Percentiles rank a stretch among this genome's conserved stretches.
phyloP scores from a whole-genome alignment of 1,140 invertebrate species.

The Drosophila persimilis region DNA sequence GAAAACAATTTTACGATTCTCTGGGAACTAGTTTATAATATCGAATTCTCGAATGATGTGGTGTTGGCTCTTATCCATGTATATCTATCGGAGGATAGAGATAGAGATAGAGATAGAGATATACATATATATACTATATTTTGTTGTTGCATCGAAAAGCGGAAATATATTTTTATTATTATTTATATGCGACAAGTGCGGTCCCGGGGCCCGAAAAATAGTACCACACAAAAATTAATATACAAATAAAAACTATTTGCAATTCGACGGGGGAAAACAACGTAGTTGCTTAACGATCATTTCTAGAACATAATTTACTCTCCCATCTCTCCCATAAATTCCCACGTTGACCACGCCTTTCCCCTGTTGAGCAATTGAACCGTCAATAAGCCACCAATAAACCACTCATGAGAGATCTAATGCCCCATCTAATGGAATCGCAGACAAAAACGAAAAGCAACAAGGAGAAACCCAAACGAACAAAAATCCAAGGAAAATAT shows the following conservation, averaged over 20 bases:
- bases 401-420: conserved; percentile 31
- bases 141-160: conserved; percentile 46
- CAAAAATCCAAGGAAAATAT: conserved; percentile 40
- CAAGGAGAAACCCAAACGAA: conserved; percentile 24
- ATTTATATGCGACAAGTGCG: conserved; percentile 69
- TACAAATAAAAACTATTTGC: conserved; percentile 23
- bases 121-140: conserved; percentile 19
- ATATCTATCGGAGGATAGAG: conserved; percentile 8
- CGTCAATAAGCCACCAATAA: conserved; percentile 14
- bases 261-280: background rate
- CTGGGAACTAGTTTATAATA: conserved; percentile 67
- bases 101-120: conserved; percentile 7
- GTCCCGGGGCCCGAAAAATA: conserved; percentile 6
- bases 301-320: background rate
- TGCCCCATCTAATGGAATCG: conserved; percentile 37
- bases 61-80: conserved; percentile 60
- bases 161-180: conserved; percentile 67
- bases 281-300: conserved; percentile 29
- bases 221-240: conserved; percentile 27
- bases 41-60: conserved; percentile 47
- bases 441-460: conserved; percentile 16
- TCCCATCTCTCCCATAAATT: background rate
- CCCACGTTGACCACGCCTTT: conserved; percentile 29
- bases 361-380: conserved; percentile 23
- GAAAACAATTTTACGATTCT: conserved; percentile 75